Conservation (phyloP, 2,797 vertebrate species). For the Semotilus atromaculatus region DNA sequence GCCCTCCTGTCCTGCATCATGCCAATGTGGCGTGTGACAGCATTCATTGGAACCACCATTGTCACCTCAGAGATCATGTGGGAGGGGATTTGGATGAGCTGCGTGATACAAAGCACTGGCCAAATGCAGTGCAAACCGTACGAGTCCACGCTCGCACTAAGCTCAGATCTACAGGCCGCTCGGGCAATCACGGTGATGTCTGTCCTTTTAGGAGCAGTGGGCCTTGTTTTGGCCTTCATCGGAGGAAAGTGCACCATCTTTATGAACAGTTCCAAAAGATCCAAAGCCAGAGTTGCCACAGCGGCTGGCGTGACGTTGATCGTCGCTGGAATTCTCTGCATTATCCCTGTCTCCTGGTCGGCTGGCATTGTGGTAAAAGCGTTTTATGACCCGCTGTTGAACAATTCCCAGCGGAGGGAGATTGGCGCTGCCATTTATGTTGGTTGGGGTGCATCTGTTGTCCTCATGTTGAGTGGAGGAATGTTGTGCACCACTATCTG, state of each 20-base stretch:
- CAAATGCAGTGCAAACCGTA: conserved; percentile 79
- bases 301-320: conserved; percentile 74
- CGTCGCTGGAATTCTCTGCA: conserved; percentile 73
- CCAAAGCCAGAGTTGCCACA: conserved; percentile 74
- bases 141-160: conserved; percentile 75
- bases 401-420: conserved; percentile 82
- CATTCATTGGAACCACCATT: conserved; percentile 80
- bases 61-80: conserved; percentile 77
- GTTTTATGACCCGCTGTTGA: conserved; percentile 83
- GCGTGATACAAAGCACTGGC: conserved; percentile 79
- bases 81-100: conserved; percentile 85
- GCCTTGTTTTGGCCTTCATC: conserved; percentile 79
- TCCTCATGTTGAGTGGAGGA: conserved; percentile 84
- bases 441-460: conserved; percentile 83
- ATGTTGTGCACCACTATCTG: conserved; percentile 83
- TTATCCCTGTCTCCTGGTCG: conserved; percentile 79
- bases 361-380: conserved; percentile 73
- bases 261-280: conserved; percentile 63
- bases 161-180: conserved; percentile 75
- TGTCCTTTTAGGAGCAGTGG: conserved; percentile 65
- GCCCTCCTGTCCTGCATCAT: conserved; percentile 73
- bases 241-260: conserved; percentile 86
- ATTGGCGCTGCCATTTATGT: conserved; percentile 88
- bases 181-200: conserved; percentile 74
- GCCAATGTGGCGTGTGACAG: conserved; percentile 81